A percentile compares a stretch with the other conserved stretches of the same genome.
Conservation (phyloP, 2,797 vertebrate genomes). For the Acomys russatus region DNA sequence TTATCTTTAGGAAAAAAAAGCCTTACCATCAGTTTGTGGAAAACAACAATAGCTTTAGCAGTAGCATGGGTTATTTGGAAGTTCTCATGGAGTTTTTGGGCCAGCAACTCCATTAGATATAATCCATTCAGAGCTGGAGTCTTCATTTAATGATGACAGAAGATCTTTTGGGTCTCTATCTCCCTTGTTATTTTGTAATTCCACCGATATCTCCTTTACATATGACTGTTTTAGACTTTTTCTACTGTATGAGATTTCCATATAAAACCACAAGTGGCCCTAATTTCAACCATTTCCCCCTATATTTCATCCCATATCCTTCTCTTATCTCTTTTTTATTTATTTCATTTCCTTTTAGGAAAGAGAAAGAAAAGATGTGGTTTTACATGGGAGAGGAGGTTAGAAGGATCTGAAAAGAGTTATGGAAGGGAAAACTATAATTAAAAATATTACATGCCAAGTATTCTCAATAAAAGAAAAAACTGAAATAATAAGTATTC, state of each 20-base stretch:
- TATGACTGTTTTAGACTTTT: neutral
- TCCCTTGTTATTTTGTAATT: neutral
- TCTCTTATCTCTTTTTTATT: neutral
- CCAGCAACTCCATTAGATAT: neutral
- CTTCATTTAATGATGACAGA: neutral
- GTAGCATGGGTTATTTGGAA: neutral
- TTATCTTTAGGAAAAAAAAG: too few species aligned
- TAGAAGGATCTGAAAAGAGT: neutral
- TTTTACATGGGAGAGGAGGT: neutral
- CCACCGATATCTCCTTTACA: neutral
- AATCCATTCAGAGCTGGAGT: neutral
- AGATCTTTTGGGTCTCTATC: too few species aligned
- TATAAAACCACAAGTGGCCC: neutral
- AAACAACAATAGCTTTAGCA: neutral
- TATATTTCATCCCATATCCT: neutral
- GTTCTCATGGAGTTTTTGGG: neutral
- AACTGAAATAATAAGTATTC: neutral
- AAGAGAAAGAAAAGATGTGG: neutral
- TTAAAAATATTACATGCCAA: neutral
- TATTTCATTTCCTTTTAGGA: neutral
- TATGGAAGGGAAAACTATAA: neutral
- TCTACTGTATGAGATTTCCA: neutral
- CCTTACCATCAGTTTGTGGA: neutral
- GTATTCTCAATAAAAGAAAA: neutral
- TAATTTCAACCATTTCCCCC: neutral